These are phyloP conservation scores for Ichneumon xanthorius DNA, from an alignment of 2,888 invertebrate genomes.

Conservation along the genomic window DNA sequence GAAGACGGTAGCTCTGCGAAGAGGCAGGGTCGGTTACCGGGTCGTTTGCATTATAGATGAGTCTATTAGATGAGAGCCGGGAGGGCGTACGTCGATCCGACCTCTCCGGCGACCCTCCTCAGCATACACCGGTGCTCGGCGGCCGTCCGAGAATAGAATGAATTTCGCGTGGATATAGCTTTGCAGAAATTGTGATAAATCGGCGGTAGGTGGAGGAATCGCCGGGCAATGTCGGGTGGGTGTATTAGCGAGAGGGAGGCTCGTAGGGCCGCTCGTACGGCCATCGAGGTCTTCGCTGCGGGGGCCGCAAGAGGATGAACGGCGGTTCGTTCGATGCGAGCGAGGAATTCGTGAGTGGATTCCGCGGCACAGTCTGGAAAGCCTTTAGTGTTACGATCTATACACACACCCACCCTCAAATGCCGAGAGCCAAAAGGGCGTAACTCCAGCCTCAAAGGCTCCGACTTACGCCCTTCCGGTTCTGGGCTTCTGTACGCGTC, in stretches of 20 bases:
- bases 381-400: background rate
- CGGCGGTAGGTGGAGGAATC: slow-evolving; percentile 27
- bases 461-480: background rate
- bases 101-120: background rate
- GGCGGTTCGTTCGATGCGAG: slow-evolving; percentile 4
- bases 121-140: background rate
- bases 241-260: slow-evolving; percentile 46
- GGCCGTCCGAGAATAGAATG: slow-evolving; percentile 33
- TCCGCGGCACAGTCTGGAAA: slow-evolving; percentile 16
- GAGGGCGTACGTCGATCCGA: slow-evolving; percentile 1
- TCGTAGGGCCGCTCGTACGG: slow-evolving; percentile 6
- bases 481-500: background rate
- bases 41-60: slow-evolving; percentile 64
- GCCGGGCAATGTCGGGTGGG: slow-evolving; percentile 33
- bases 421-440: too few relatives aligned
- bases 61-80: slow-evolving; percentile 54
- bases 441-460: too few relatives aligned
- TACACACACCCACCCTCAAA: background rate
- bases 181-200: slow-evolving; percentile 60
- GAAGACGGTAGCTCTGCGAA: slow-evolving; percentile 20
- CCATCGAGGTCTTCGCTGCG: slow-evolving; percentile 15
- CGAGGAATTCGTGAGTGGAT: slow-evolving; percentile 58
- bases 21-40: background rate
- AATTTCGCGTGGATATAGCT: slow-evolving; percentile 35
- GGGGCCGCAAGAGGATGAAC: slow-evolving; percentile 7